Conservation (phyloP, 92 coral and sea anemone species). For the Zoanthus gigantus region DNA sequence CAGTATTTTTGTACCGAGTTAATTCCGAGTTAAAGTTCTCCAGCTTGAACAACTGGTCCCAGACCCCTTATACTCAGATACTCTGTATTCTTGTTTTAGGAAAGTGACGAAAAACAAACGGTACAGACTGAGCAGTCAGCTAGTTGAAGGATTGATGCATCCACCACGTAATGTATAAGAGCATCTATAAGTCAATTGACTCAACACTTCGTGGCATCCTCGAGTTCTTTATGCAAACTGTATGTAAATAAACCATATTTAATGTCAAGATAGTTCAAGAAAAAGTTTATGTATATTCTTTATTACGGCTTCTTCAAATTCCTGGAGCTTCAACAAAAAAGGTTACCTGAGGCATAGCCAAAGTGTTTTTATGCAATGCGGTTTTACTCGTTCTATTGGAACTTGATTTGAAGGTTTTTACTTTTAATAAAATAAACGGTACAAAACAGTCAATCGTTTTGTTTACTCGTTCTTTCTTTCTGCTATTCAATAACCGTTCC, state of each 20-base stretch:
- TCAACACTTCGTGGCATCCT: not conserved
- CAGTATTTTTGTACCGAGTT: not conserved
- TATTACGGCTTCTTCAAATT: not conserved
- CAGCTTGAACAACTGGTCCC: not conserved
- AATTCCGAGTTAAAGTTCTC: not conserved
- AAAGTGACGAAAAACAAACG: not conserved
- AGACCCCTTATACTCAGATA: not conserved
- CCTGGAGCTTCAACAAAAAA: not conserved
- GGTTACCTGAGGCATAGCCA: not conserved
- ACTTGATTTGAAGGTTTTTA: not conserved
- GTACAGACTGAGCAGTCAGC: not conserved
- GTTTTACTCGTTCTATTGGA: not conserved
- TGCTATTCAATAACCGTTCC: not conserved
- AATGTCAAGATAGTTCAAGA: not conserved
- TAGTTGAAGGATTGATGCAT: not conserved
- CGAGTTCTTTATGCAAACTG: not conserved
- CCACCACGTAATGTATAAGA: not conserved
- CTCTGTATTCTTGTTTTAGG: slow-evolving; percentile 6
- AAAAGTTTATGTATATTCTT: not conserved
- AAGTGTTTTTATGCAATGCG: not conserved
- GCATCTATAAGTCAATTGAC: not conserved
- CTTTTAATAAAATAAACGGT: not conserved
- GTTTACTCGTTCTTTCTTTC: not conserved
- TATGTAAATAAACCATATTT: not conserved
- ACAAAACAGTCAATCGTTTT: not conserved